Conservation (phyloP, 2,113 vertebrate genomes). For the Rhea americana region DNA sequence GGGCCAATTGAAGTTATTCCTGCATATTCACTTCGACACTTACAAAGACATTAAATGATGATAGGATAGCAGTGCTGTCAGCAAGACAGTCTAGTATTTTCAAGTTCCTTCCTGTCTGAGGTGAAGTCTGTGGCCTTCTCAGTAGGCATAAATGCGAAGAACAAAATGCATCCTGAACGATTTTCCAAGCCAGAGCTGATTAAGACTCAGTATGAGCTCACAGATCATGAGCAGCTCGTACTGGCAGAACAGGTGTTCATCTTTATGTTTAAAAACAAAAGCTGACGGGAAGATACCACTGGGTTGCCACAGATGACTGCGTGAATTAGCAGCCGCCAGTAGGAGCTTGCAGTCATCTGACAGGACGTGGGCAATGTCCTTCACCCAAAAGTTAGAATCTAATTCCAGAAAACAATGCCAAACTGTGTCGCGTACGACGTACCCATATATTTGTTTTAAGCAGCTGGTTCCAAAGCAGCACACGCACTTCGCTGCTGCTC, state of each 20-base stretch:
- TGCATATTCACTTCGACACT: not conserved
- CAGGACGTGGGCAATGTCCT: not conserved
- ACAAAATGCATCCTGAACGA: not conserved
- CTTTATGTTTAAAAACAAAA: slow-evolving; percentile 27
- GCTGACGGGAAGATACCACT: not conserved
- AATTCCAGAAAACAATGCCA: not conserved
- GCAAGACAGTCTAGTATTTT: not conserved
- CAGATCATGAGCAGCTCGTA: not conserved
- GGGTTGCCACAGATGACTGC: not conserved
- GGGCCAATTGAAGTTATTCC: not conserved
- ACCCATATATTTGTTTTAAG: not conserved
- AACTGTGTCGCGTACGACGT: not conserved
- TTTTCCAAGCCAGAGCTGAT: slow-evolving; percentile 5
- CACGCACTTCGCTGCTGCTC: not conserved
- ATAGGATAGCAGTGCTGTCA: not conserved
- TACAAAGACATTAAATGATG: not conserved
- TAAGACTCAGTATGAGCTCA: not conserved
- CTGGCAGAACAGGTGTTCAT: slow-evolving; percentile 14
- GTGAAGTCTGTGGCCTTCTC: not conserved
- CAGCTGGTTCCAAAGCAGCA: not conserved
- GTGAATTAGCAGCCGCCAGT: not conserved
- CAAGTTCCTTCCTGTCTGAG: not conserved
- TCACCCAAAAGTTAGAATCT: not conserved
- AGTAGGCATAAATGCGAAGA: not conserved
- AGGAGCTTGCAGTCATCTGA: not conserved